phyloP scores from a whole-genome alignment of 2,797 vertebrate species.

The Artibeus jamaicensis region DNA sequence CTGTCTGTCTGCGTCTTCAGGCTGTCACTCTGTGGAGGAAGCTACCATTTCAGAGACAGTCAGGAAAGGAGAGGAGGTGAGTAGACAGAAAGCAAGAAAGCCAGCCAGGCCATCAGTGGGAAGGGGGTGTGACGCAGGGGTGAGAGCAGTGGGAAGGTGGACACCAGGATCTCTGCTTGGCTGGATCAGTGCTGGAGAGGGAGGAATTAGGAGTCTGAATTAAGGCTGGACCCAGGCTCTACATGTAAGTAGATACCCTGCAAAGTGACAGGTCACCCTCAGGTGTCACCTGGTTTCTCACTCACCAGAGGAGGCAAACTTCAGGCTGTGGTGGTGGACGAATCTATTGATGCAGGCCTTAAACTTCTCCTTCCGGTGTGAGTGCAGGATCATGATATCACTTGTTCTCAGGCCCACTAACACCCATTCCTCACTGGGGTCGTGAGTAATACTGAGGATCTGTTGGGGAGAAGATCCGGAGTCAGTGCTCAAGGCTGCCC shows the following conservation, averaged over 20 bases:
- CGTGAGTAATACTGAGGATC: conserved; percentile 61
- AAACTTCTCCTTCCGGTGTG: conserved; percentile 46
- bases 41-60: neutral
- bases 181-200: neutral
- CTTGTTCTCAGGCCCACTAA: conserved; percentile 51
- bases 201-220: neutral
- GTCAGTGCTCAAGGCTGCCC: neutral
- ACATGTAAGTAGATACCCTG: neutral
- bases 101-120: neutral
- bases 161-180: neutral
- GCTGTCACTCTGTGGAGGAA: neutral
- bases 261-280: neutral
- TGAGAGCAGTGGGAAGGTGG: neutral
- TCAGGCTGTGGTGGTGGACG: conserved; percentile 45
- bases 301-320: conserved; percentile 69
- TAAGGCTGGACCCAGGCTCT: neutral
- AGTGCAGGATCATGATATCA: conserved; percentile 28
- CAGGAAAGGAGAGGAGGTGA: neutral
- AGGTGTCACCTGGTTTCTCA: neutral
- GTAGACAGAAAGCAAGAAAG: neutral
- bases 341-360: neutral
- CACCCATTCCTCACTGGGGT: conserved; percentile 69
- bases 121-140: neutral
- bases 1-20: neutral
- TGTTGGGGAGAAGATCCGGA: neutral